Base-by-base conservation (phyloP, 2,888 invertebrate genomes). In the Chloroclysta siterata region DNA sequence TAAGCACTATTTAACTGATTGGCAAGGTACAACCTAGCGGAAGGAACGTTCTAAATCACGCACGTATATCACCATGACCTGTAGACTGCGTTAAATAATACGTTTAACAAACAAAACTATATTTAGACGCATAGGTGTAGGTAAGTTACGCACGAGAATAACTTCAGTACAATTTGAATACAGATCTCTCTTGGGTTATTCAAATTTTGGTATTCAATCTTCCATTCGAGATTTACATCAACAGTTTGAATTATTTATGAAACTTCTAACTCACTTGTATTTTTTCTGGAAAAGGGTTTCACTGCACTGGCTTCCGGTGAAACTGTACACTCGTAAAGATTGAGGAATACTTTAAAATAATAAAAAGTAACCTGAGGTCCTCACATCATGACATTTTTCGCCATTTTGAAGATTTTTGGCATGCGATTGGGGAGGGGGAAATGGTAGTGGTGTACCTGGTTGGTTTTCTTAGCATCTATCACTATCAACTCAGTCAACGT, bases 321-420 rank as follows among this genome's bases (percentile, higher is more conserved):
- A 44, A 52, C 14, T 47, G 47, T 46, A 41, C 44, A 44, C 22
- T 51, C 51, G 47, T 44, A 29, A 2, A 15, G 53, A 55, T 63
- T 58, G 33, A 52, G 48, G 52, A 54, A 61, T 57, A 59, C 39
- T 50, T 36, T 48, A 44, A 60, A 63, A 53, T 58, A 50, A 57
- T 58, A 50, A 57, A 69, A 76, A 72, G 71, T 79, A 77, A 77
- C 80, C 75, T 76, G 56, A 54, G 59, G 63, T 63, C 42, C 55
- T 64, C 62, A 76, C 73, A 79, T 75, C 78, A 74, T 83, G 84
- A 84, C 83, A 84, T 81, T 82, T 76, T 79, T 80, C 79, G 78
- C 84, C 89, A 89, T 90, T 83, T 88, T 76, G 75, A 78, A 79
- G 73, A 11, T 11, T n/a, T 41, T 13, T 7, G 17, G 8, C 10